Evolutionary conservation across 2,797 vertebrate species (phyloP).

Genomic region (Tiaroga cobitis): DNA sequence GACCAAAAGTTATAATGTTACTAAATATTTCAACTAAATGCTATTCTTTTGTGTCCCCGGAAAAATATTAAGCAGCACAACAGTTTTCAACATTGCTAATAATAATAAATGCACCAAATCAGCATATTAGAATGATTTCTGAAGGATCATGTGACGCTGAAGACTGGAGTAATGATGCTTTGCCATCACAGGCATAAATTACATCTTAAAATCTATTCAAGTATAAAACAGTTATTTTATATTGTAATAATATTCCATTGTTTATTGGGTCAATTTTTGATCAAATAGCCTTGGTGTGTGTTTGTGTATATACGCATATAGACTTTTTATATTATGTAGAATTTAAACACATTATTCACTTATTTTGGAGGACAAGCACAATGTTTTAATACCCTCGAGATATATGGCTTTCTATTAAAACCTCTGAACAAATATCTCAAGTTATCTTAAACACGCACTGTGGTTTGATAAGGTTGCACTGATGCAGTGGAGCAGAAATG

Average conservation of each 20-base stretch:
- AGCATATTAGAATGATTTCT: background rate
- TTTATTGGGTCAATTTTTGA: background rate
- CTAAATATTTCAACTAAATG: background rate
- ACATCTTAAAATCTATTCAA: background rate
- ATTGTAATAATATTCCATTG: background rate
- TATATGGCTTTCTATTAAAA: background rate
- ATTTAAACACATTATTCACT: background rate
- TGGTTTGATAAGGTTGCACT: slow-evolving; percentile 9
- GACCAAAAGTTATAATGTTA: background rate
- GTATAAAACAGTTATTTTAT: background rate
- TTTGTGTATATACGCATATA: background rate
- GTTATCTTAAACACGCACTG: background rate
- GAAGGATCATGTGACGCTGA: background rate
- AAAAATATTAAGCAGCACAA: background rate
- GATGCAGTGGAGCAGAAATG: slow-evolving; percentile 25
- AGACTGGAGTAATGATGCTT: background rate
- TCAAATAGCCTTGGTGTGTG: background rate
- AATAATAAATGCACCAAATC: background rate
- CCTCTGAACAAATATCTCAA: background rate
- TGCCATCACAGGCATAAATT: background rate
- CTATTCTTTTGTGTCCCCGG: background rate
- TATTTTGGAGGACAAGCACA: background rate
- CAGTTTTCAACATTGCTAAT: background rate
- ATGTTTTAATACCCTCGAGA: background rate
- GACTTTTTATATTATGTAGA: background rate